Evolutionary conservation across 2,888 invertebrate genomes (phyloP).

Genomic region (Troides helena): DNA sequence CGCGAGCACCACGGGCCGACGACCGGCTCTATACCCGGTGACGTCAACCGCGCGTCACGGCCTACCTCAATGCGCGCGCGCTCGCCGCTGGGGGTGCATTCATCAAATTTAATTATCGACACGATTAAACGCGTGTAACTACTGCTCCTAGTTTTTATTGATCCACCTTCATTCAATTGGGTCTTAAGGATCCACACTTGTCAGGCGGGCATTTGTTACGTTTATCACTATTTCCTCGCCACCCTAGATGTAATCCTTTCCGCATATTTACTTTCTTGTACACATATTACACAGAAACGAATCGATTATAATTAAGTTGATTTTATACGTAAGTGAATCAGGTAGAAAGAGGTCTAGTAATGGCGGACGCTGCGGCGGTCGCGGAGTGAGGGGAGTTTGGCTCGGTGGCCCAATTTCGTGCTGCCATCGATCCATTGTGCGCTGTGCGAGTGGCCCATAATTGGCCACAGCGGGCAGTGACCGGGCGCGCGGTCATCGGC

Average conservation of each 20-base stretch:
- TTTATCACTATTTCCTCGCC: not conserved
- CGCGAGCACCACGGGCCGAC: constrained; percentile 62
- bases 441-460: constrained; percentile 80
- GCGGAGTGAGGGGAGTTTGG: constrained; percentile 50
- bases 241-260: not conserved
- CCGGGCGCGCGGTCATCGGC: constrained; percentile 74
- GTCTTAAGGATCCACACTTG: not conserved
- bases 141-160: not conserved
- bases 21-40: constrained; percentile 68
- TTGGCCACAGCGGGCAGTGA: constrained; percentile 79
- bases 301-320: constrained; percentile 21
- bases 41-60: constrained; percentile 78
- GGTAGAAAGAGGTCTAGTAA: constrained; percentile 1
- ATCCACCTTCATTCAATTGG: not conserved
- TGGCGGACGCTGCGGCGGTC: constrained; percentile 37
- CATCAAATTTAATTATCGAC: constrained; percentile 57
- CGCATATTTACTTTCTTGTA: constrained; percentile 14
- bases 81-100: constrained; percentile 75
- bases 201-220: not conserved
- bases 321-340: constrained; percentile 10
- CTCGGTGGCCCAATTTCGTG: constrained; percentile 75
- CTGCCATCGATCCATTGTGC: constrained; percentile 80
- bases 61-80: constrained; percentile 82
- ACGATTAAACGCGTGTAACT: constrained; percentile 4
- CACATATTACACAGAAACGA: not conserved